Base-by-base conservation (phyloP, 2,113 vertebrate genomes). In the Plecotus auritus region DNA sequence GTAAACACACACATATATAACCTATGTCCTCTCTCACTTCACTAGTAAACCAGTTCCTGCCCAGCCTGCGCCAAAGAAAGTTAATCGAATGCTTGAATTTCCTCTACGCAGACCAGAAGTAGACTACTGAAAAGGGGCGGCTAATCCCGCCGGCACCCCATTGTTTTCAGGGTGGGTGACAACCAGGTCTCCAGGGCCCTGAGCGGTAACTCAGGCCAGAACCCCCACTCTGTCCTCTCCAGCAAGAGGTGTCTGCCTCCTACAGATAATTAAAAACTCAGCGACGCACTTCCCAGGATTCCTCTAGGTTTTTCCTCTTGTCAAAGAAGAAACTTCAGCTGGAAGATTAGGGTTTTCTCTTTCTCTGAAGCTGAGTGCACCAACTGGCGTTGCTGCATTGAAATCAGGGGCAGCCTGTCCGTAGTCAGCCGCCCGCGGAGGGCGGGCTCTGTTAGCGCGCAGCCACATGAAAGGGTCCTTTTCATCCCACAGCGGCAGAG, bases 401-500 rank as follows among this genome's bases (percentile, higher is more conserved):
- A 98, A 98, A 98, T 98, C 98, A 98, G 98, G 98, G 97, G 98
- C 96, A 98, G 92, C 87, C 97, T 7, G 1, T 20, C 54, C 7
- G 51, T 5, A 4, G 13, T 40, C 49, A 16, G 16, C 37, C 13
- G 49, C 54, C 59, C 11, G 26, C 4, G 26, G 26, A 26, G 10
- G 59, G 59, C 26, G 26, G 59, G 26, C 56, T 10, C 10, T 98
- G 98, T 99, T 99, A 99, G 98, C 98, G 98, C 98, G 98, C 99
- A 98, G 96, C 98, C 93, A 98, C 98, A 98, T 98, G 98, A 99
- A 99, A 99, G 98, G 98, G 97, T 97, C 98, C 98, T 98, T 98
- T 98, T 98, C 98, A 98, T 98, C 98, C 98, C 98, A 98, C 98
- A 99, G 98, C 98, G 97, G 97, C 98, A 98, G 98, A 98, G 98